Evolutionary conservation across 2,888 invertebrate genomes (phyloP), one percentile per base, ranked within the genome.

Genomic region (Cryptocephalus primarius): DNA sequence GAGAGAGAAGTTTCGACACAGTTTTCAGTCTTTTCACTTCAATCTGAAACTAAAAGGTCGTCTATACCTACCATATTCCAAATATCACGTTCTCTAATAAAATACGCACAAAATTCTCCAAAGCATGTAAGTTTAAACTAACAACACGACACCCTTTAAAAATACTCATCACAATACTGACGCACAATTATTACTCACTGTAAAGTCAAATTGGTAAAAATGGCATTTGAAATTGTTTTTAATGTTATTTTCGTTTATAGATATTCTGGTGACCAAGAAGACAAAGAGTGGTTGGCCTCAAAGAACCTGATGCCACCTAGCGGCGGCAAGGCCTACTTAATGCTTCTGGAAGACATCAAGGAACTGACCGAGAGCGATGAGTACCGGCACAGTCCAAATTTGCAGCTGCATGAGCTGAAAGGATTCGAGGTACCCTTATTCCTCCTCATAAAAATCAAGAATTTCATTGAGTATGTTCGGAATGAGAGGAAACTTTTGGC

Each of bases 211-310:
- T 6, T 22, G 6, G 6, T 22, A 22, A 22, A 14, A 9, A 34
- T 33, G 8, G 12, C 1, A 12, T 33, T 22, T 12, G 31, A 43
- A 34, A 33, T 34, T 22, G 22, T 22, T 22, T 2, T 22, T 4
- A 22, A 22, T 22, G 22, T 22, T 14, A 39, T n/a, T 33, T 34
- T 32, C 32, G 32, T 41, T 44, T 49, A 8, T 13, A 53, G 52
- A 33, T 88, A 88, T 67, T 82, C 83, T 14, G 85, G 86, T 4
- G 88, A 88, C 61, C 80, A 81, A 44, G 83, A 84, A 51, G 88
- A 88, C 62, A 86, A 87, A 62, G 84, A 85, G 60, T 88, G 87
- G 87, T 74, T 88, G 43, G 79, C 83, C 39, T 82, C 81, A 51
- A 82, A 85, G 59, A 83, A 83, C 60, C 70, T 85, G 50, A 85